Evolutionary conservation across 2,113 vertebrate genomes (phyloP).

Genomic region (Muntiacus muntjak): DNA sequence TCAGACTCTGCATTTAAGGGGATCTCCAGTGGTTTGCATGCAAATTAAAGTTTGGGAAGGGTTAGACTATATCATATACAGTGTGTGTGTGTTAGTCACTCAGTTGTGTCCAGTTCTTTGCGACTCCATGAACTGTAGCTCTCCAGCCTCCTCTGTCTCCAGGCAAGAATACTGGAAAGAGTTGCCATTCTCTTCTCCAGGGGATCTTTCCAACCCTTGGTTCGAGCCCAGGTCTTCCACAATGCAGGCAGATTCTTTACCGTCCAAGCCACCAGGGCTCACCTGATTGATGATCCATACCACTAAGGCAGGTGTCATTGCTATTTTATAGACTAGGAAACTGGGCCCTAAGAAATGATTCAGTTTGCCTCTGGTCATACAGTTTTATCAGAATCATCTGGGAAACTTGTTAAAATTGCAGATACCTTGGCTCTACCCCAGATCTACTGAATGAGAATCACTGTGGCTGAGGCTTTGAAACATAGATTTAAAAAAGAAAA

Average conservation of each 20-base stretch:
- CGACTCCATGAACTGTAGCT: background rate
- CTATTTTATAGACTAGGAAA: background rate
- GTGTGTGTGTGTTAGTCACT: too few species aligned
- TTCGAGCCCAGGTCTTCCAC: background rate
- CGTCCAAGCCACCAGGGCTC: background rate
- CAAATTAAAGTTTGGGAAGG: background rate
- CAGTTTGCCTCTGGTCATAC: background rate
- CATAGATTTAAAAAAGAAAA: background rate
- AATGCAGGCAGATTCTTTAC: background rate
- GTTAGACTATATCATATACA: background rate
- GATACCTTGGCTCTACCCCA: background rate
- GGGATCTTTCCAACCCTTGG: background rate
- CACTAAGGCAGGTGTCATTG: background rate
- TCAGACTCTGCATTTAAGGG: background rate
- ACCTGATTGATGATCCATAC: background rate
- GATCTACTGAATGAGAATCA: background rate
- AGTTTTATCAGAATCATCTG: background rate
- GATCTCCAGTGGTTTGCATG: background rate
- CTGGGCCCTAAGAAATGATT: conserved; percentile 11
- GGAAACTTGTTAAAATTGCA: background rate
- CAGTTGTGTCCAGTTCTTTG: background rate
- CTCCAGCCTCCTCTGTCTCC: background rate
- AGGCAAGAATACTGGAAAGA: background rate
- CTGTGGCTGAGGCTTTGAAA: background rate
- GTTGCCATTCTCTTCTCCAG: background rate